phyloP scores from a whole-genome alignment of 2,888 invertebrate species.

The Rhagium mordax region DNA sequence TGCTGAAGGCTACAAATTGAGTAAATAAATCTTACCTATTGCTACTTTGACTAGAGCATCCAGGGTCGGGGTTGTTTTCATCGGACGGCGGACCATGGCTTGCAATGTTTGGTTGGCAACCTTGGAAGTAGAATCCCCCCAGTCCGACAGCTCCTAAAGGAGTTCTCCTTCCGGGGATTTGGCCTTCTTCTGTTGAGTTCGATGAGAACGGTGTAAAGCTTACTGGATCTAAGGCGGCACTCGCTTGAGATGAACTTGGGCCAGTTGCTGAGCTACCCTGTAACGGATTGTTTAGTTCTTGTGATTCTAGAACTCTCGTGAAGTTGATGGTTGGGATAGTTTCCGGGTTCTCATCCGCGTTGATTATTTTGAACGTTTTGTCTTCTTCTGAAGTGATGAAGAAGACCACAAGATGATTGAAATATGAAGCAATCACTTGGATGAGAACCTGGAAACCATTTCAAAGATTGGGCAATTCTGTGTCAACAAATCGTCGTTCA shows the following conservation, averaged over 20 bases:
- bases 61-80: constrained; percentile 85
- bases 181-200: constrained; percentile 70
- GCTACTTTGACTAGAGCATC: constrained; percentile 66
- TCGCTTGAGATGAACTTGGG: constrained; percentile 55
- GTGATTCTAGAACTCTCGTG: too few species aligned
- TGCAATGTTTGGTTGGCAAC: constrained; percentile 70
- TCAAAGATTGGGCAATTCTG: too few species aligned
- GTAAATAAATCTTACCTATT: constrained; percentile 43
- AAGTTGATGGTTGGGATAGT: too few species aligned
- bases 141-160: constrained; percentile 88
- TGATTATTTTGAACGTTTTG: too few species aligned
- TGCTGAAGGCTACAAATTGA: neutral
- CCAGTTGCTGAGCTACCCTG: constrained; percentile 58
- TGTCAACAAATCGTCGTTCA: too few species aligned
- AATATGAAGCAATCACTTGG: too few species aligned
- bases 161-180: constrained; percentile 78
- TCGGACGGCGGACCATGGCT: constrained; percentile 75
- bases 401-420: too few species aligned
- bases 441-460: too few species aligned
- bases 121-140: constrained; percentile 90
- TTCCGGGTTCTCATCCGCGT: too few species aligned
- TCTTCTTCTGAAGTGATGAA: too few species aligned
- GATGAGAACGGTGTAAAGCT: constrained; percentile 59
- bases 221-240: constrained; percentile 58
- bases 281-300: constrained; percentile 17